Evolutionary conservation across 1,140 invertebrate species (phyloP), one percentile per base, ranked within the genome.

Genomic region (Eupeodes corollae): DNA sequence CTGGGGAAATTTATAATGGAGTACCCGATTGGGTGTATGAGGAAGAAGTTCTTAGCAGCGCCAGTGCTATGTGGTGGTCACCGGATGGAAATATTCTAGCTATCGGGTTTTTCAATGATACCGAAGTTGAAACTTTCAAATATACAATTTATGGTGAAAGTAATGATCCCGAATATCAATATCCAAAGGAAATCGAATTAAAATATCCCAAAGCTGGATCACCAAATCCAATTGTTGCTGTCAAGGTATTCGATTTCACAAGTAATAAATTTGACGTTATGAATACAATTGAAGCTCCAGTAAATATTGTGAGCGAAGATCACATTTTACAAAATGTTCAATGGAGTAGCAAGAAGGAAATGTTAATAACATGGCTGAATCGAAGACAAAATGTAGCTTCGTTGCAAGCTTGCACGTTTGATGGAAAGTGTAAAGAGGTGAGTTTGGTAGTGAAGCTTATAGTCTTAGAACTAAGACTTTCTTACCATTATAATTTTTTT

Each of bases 1-100:
- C 71, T 1, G 77, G 76, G 35, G 69, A 78, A 5, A 71, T 93
- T 44, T 92, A 83, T 66, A 87, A 93, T 58, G 83, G 83, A 5
- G 72, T 84, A 5, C 77, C 83, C 31, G 83, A 86, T 62, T 86
- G 83, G 83, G 81, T 85, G 9, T 85, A 85, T 62, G 83, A 85
- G 75, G 92, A 95, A 81, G 91, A 96, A 70, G 84, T 97, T 6
- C 77, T 96, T 54, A 79, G 80, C 53, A 82, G 81, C 5, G 86
- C 88, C 40, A 79, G 80, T 54, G 91, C 91, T 0, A 59, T 92
- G 15, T 96, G 91, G 91, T 91, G 92, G 72, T 91, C 90, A 2
- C 76, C 82, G 0, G 77, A 82, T 58, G 88, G 88, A 1, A 77
- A 63, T 15, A 82, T 78, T 58, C 54, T 96, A 48, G 84, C 84